Evolutionary conservation across 1,140 invertebrate species (phyloP).

Genomic region (Amphibalanus amphitrite): DNA sequence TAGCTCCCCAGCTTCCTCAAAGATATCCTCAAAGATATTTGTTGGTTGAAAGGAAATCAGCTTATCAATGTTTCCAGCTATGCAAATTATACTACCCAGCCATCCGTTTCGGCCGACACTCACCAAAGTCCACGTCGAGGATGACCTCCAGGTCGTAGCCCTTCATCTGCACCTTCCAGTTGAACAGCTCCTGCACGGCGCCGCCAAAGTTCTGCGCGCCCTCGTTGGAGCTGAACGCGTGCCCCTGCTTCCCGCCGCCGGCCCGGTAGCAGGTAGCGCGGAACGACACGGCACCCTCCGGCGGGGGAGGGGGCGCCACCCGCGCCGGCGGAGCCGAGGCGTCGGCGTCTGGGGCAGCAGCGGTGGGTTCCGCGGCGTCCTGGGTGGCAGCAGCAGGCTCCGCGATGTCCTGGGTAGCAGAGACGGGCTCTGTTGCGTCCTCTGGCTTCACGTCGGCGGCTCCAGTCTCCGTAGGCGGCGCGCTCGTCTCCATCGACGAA

Average conservation of each 20-base stretch:
- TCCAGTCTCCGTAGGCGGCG: too few species aligned
- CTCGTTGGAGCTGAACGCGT: constrained; percentile 30
- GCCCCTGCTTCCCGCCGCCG: constrained; percentile 12
- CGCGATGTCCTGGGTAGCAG: too few species aligned
- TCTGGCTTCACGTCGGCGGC: too few species aligned
- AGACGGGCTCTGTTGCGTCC: too few species aligned
- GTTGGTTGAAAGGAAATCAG: not conserved
- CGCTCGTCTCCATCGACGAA: too few species aligned
- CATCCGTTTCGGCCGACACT: constrained; percentile 6
- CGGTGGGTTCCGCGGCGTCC: too few species aligned
- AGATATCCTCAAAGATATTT: not conserved
- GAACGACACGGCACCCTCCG: not conserved
- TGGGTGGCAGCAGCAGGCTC: too few species aligned
- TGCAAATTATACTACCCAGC: not conserved
- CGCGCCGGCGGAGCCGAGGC: not conserved
- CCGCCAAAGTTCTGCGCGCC: constrained; percentile 28
- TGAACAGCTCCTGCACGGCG: constrained; percentile 27
- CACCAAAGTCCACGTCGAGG: constrained; percentile 25
- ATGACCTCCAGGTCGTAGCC: constrained; percentile 31
- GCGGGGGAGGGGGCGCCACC: not conserved
- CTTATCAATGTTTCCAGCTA: not conserved
- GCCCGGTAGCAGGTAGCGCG: not conserved
- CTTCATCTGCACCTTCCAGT: constrained; percentile 30
- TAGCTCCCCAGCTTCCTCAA: too few species aligned
- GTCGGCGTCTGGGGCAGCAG: too few species aligned